Conservation (phyloP, 1,140 invertebrate species). For the Musca domestica region DNA sequence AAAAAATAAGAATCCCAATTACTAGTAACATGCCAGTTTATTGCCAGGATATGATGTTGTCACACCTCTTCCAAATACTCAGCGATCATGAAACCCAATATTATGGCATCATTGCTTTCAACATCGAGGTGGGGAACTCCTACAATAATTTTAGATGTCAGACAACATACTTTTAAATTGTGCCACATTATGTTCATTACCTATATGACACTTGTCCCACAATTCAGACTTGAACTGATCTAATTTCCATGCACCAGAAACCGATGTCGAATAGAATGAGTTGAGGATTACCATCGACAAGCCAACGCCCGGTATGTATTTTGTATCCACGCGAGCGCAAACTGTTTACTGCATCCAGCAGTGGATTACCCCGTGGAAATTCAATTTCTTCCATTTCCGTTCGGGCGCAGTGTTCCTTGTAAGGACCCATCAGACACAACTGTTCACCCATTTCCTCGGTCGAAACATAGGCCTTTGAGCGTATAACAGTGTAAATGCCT, state of each 20-base stretch:
- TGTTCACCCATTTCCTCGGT: constrained; percentile 98
- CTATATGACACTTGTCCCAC: constrained; percentile 73
- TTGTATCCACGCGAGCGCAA: constrained; percentile 87
- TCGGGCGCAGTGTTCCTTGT: constrained; percentile 90
- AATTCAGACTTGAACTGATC: constrained; percentile 95
- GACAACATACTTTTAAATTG: neutral
- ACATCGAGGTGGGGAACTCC: constrained; percentile 94
- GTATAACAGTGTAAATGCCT: constrained; percentile 98
- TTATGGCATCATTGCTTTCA: constrained; percentile 96
- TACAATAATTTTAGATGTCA: constrained; percentile 46
- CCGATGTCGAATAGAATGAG: constrained; percentile 98
- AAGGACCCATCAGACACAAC: constrained; percentile 88
- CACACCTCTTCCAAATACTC: constrained; percentile 79
- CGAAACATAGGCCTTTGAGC: constrained; percentile 97
- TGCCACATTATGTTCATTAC: constrained; percentile 30
- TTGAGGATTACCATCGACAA: constrained; percentile 98
- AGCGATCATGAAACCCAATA: constrained; percentile 93
- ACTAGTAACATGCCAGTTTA: neutral
- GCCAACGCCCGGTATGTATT: constrained; percentile 94
- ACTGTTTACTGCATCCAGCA: constrained; percentile 76
- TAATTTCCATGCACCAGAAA: constrained; percentile 91
- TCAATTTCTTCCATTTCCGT: constrained; percentile 96
- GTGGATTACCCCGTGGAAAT: constrained; percentile 72
- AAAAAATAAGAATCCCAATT: constrained; percentile 8
- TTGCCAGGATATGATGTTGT: neutral